Conservation (phyloP, 2,888 invertebrate species). For the Enchytraeus crypticus region DNA sequence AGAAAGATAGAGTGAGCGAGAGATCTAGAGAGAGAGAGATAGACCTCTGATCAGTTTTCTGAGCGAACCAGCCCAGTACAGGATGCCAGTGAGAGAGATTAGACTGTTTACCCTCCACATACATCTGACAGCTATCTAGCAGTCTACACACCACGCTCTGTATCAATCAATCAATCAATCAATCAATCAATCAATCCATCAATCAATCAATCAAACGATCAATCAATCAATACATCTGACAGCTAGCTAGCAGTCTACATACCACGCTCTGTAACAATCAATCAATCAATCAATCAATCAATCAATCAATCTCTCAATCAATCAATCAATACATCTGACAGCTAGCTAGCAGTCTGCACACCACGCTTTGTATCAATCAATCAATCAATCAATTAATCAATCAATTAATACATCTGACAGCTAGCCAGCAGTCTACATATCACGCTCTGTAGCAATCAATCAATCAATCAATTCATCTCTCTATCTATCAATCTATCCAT, state of each 20-base stretch:
- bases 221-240: not conserved
- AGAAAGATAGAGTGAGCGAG: too few species aligned
- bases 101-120: conserved; percentile 76
- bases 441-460: too few species aligned
- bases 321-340: too few species aligned
- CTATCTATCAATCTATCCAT: too few species aligned
- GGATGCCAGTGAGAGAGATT: conserved; percentile 96
- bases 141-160: conserved; percentile 48
- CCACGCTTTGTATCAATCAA: not conserved
- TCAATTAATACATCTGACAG: not conserved
- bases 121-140: conserved; percentile 79
- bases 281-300: too few species aligned
- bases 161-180: too few species aligned
- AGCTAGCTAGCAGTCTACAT: not conserved
- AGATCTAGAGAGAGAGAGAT: too few species aligned
- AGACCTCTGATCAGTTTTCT: conserved; percentile 43
- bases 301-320: too few species aligned
- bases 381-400: not conserved
- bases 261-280: too few species aligned
- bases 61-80: conserved; percentile 81
- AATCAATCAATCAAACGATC: too few species aligned
- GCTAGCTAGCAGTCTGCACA: not conserved
- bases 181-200: too few species aligned
- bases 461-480: too few species aligned
- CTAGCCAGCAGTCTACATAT: not conserved